Evolutionary conservation across 2,113 vertebrate genomes (phyloP).

Genomic region (Hylia prasina): DNA sequence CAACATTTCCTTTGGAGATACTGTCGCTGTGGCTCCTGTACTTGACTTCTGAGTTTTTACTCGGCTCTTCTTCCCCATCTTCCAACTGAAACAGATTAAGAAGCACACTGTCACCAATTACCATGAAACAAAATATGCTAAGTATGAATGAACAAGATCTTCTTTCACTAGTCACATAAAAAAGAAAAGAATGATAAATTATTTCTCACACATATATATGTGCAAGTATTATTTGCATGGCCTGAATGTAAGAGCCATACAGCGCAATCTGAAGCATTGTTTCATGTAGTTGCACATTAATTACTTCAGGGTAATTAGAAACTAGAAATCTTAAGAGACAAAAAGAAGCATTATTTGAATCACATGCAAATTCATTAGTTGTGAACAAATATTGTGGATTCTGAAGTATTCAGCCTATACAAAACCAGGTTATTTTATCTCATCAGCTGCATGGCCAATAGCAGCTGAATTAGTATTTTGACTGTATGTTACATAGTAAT

Average conservation of each 20-base stretch:
- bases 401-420: background rate
- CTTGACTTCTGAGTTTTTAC: conserved; percentile 97
- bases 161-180: background rate
- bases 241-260: background rate
- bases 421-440: background rate
- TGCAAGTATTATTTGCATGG: background rate
- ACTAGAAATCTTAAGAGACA: background rate
- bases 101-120: background rate
- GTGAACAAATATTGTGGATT: background rate
- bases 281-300: background rate
- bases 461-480: background rate
- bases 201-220: background rate
- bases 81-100: conserved; percentile 64
- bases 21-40: conserved; percentile 80
- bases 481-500: background rate
- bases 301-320: background rate
- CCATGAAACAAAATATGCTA: background rate
- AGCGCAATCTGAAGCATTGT: background rate
- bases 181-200: background rate
- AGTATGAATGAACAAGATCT: background rate
- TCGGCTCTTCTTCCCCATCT: conserved; percentile 98
- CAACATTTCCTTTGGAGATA: conserved; percentile 93
- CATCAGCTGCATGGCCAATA: background rate
- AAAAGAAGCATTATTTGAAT: background rate
- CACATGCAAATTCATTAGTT: background rate